Evolutionary conservation across 2,797 vertebrate species (phyloP).

Genomic region (Choloepus didactylus): DNA sequence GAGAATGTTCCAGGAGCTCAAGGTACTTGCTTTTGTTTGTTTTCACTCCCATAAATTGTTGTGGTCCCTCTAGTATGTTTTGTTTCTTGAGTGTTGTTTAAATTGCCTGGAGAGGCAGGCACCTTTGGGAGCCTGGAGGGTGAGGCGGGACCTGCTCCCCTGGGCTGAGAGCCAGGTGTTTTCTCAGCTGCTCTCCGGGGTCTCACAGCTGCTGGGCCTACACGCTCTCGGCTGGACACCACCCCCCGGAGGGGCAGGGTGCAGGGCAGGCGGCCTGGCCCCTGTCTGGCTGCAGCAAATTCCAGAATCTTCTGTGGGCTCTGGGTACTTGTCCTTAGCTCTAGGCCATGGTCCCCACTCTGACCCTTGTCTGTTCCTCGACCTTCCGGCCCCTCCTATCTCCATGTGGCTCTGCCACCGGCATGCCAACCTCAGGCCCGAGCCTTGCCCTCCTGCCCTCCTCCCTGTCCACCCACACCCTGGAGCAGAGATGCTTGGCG

Average conservation of each 20-base stretch:
- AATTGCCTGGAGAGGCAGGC: not conserved
- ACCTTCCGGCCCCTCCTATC: not conserved
- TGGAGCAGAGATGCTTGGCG: too few species aligned
- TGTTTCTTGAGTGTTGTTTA: not conserved
- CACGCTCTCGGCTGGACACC: not conserved
- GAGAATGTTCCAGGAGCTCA: too few species aligned
- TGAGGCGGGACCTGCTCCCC: not conserved
- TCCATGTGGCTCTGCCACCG: not conserved
- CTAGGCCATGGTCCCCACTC: too few species aligned
- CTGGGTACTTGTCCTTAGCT: not conserved
- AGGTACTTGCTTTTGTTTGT: too few species aligned
- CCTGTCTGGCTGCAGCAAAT: not conserved
- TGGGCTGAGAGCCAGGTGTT: not conserved
- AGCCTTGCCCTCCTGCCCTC: not conserved
- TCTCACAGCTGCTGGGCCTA: fast-evolving
- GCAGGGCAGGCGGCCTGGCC: not conserved
- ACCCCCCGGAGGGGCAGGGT: too few species aligned
- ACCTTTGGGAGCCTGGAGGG: not conserved
- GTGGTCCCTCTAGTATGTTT: too few species aligned
- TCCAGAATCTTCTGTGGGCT: not conserved
- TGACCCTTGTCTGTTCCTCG: too few species aligned
- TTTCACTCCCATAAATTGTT: too few species aligned
- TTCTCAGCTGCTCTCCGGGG: not conserved
- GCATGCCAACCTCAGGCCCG: not conserved
- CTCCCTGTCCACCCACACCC: fast-evolving